Evolutionary conservation across 2,888 invertebrate genomes (phyloP), one percentile per base, ranked within the genome.

Genomic region (Ferrisia virgata): DNA sequence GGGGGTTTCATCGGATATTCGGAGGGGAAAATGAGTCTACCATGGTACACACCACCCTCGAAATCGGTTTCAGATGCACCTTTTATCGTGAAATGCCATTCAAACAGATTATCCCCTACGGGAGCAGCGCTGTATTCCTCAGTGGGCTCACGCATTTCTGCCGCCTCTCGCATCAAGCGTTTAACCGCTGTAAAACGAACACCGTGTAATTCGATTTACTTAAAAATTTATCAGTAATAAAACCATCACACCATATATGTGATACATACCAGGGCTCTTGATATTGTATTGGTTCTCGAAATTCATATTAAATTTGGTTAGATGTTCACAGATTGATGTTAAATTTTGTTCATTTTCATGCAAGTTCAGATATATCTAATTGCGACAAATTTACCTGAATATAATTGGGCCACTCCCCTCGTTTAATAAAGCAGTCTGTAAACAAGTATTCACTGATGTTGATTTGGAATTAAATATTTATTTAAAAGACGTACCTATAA

Each of bases 1-100:
- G 98, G 98, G 82, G 98, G 98, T 89, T 97, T 97, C 97, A 98
- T 97, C 0, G 98, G 98, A 89, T 98, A 98, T 87, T 98, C 96
- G 83, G 96, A 93, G 0, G 98, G 98, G 86, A 98, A 90, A 85
- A 96, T 90, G 88, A 98, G 97, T 87, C 97, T 91, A 4, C 96
- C 98, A 89, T 98, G 98, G 88, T 97, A 98, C 86, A 95, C 91
- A 43, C 98, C 98, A 85, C 93, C 94, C 87, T 95, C 95, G 89
- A 96, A 98, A 87, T 96, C 96, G 0, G 96, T 94, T 31, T 94
- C 94, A 82, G 93, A 92, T 1, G 97, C 96, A 6, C 97, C 98
- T 87, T 94, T 92, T 3, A 98, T 94, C 0, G 97, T 98, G 88
- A 98, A 98, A 89, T 98, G 98, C 98, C 98, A 98, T 89, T 98